Evolutionary conservation across 2,888 invertebrate genomes (phyloP), one percentile per base, ranked within the genome.

Genomic region (Elysia crispata): DNA sequence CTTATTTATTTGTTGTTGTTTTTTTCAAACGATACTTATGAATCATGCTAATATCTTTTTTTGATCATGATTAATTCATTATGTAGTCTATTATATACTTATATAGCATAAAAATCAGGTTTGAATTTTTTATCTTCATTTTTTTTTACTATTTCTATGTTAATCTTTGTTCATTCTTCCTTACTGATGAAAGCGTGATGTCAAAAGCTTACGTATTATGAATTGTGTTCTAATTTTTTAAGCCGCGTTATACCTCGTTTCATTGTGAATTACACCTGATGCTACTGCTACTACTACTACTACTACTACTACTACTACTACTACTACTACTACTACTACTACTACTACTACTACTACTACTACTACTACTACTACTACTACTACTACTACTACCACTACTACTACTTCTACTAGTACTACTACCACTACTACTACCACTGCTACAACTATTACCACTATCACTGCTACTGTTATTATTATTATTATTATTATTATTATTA

Each of bases 341-440:
- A 20, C 18, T 11, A 1, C 25, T 31, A 15, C 5, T 41, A 33
- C 20, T 18, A 18, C 30, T 20, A 31, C 50, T 20, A 73, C n/a
- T 28, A 41, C 33, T 28, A 70, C 49, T 41, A 25, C 33, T 70
- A 70, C 49, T 28, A 70, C 33, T 70, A 20, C 28, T n/a, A 25
- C 70, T 28, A 41, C 49, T 28, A 41, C 28, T n/a, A 41, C 49
- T 70, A 41, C 49, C n/a, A 25, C 28, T 28, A 31, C 28, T 41
- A 70, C 70, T 28, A 28, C 41, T 28, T 6, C 70, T 41, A n/a
- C 70, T 28, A 70, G 11, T 41, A 41, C 41, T 70, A 33, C 31
- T 70, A 33, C 31, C 33, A 33, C 31, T 70, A 70, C 31, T 70
- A 70, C 31, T 70, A 70, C 70, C 23, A 70, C 31, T 70, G 20